Conservation (phyloP, 2,113 vertebrate species). For the Pantherophis guttatus region DNA sequence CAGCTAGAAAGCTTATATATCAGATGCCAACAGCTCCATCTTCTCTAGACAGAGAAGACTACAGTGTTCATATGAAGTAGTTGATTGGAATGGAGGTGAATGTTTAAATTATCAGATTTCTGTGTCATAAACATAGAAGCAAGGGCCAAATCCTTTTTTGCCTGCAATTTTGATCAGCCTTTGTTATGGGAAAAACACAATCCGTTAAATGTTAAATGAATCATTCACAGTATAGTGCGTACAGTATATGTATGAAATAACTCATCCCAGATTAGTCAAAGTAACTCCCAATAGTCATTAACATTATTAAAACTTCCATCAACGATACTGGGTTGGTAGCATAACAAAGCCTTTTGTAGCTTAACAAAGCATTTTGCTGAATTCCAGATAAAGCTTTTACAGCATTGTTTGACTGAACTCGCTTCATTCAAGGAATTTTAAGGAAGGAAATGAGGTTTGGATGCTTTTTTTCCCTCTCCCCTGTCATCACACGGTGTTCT, state of each 20-base stretch:
- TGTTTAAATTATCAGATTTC: not conserved
- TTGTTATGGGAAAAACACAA: not conserved
- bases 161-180: not conserved
- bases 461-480: not conserved
- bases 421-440: not conserved
- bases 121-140: not conserved
- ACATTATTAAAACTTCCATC: not conserved
- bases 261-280: not conserved
- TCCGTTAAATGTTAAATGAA: not conserved
- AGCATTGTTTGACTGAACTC: not conserved
- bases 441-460: not conserved
- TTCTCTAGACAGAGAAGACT: not conserved
- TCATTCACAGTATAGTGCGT: not conserved
- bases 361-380: not conserved
- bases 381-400: not conserved
- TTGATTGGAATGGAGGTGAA: not conserved
- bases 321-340: not conserved
- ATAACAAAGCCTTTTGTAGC: not conserved
- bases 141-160: not conserved
- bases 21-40: not conserved
- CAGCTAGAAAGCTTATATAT: not conserved
- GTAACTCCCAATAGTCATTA: not conserved
- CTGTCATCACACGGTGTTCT: not conserved
- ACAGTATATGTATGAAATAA: not conserved
- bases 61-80: not conserved